Evolutionary conservation across 2,113 vertebrate genomes (phyloP), one percentile per base, ranked within the genome.

Genomic region (Microcebus murinus): DNA sequence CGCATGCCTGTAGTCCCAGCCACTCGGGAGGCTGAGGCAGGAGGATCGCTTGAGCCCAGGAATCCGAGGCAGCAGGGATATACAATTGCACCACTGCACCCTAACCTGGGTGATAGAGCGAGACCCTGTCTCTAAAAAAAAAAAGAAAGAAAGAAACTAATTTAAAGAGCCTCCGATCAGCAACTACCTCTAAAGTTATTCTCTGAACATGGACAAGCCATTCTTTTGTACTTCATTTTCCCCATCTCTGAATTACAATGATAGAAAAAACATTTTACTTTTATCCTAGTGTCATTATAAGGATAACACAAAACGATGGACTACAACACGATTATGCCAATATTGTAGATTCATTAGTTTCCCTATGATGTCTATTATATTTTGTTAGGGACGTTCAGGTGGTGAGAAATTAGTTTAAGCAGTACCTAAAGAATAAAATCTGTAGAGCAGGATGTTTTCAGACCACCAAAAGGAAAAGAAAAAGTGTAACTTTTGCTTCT

Each of bases 361-460:
- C 23, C 39, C 45, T 79, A 12, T 65, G 18, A 88, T 45, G 76
- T 94, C 27, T 71, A 52, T 82, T 68, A 48, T 36, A 92, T 84
- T 85, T 65, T 83, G 50, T 92, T 87, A 23, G 31, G 55, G 57
- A 81, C 73, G 11, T 29, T 82, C 15, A 90, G 11, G 25, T 84
- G 17, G 61, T 55, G 12, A 96, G 25, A 89, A 90, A 67, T 70
- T 81, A 39, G 12, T 83, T 90, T 74, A 87, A 88, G 50, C 20
- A 67, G 48, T 89, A 87, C 82, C 91, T 91, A 95, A 83, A 74
- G 34, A 93, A 63, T 61, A 63, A 82, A 94, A 68, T 20, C 20
- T 80, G 34, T 31, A 61, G 10, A 20, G 36, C 31, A 50, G 50
- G 7, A 63, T 84, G 36, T 65, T 96, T 84, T 61, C 57, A 92